These are phyloP conservation scores for Microchrysa polita DNA, from an alignment of 2,888 invertebrate species.

Conservation along the genomic window DNA sequence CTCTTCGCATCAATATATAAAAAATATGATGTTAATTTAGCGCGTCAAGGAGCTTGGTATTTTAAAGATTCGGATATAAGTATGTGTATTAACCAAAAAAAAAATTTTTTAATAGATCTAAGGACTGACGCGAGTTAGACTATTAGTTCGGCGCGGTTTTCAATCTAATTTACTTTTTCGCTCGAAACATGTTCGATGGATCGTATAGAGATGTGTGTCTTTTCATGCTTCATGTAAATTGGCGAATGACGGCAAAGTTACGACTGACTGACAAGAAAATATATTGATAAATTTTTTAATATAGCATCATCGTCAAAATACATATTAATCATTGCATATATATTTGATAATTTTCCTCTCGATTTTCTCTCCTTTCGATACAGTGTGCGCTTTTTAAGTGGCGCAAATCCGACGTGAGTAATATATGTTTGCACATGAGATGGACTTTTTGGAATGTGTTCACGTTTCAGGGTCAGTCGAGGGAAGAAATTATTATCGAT, in stretches of 20 bases:
- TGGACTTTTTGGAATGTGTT: too few relatives aligned
- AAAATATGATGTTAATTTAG: conserved; percentile 43
- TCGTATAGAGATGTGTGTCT: not conserved
- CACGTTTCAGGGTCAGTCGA: conserved; percentile 11
- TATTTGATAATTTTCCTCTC: conserved; percentile 44
- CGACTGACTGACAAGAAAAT: conserved; percentile 39
- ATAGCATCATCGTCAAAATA: conserved; percentile 38
- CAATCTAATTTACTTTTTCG: not conserved
- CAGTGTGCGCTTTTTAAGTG: too few relatives aligned
- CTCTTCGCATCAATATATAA: conserved; percentile 4
- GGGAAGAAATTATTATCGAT: too few relatives aligned
- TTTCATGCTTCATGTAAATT: conserved; percentile 34
- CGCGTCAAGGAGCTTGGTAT: conserved; percentile 22
- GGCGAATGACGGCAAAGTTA: not conserved
- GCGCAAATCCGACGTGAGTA: too few relatives aligned
- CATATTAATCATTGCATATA: conserved; percentile 47
- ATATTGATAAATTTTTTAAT: conserved; percentile 40
- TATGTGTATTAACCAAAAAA: too few relatives aligned
- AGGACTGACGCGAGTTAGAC: not conserved
- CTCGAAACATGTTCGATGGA: conserved; percentile 7
- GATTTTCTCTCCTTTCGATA: too few relatives aligned
- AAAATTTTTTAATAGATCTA: conserved; percentile 2
- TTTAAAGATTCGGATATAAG: conserved; percentile 4
- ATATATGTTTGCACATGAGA: too few relatives aligned
- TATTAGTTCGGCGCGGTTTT: not conserved